Evolutionary conservation across 2,888 invertebrate species (phyloP), one percentile per base, ranked within the genome.

Genomic region (Lamellibrachia columna): DNA sequence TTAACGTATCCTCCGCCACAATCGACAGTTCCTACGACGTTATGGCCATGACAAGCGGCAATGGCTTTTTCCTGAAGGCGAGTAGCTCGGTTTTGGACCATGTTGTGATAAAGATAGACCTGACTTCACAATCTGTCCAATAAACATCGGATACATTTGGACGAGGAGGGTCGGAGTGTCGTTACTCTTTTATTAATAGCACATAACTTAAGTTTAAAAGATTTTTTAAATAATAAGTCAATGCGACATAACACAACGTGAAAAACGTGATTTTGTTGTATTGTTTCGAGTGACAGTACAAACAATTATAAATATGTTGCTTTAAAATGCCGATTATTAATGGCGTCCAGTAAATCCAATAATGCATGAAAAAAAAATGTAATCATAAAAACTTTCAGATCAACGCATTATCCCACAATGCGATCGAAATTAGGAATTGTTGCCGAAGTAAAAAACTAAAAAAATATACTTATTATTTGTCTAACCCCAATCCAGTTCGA

Each of bases 401-500:
- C 40, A 40, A 40, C 3, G 9, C 55, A 75, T 75, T 75, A 75
- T 22, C 6, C n/a, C 75, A 75, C 15, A 75, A 75, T 22, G 75
- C 22, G 22, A 22, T 6, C n/a, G 75, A 75, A 75, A 3, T 11
- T 15, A 75, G 75, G 75, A 75, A 22, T 75, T 75, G 22, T 75
- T 75, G 15, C 75, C 3, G 15, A 15, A 7, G 55, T 3, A 4
- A 75, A 3, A 2, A 4, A 75, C 15, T 75, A 22, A 0, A 6
- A 22, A 75, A 75, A n/a, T 22, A 75, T 75, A n/a, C 75, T 15
- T 75, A 75, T 75, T 75, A 40, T 40, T 75, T 75, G 22, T 75
- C 22, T 22, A 11, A 53, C 75, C 52, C 75, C 91, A 92, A 92
- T 93, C 8, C 94, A 95, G 95, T 94, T 95, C 92, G 93, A 93